A percentile compares a stretch with the other conserved stretches of the same genome.
These are phyloP conservation scores for Cinara cedri DNA, from an alignment of 2,888 invertebrate species.

Conservation along the genomic window DNA sequence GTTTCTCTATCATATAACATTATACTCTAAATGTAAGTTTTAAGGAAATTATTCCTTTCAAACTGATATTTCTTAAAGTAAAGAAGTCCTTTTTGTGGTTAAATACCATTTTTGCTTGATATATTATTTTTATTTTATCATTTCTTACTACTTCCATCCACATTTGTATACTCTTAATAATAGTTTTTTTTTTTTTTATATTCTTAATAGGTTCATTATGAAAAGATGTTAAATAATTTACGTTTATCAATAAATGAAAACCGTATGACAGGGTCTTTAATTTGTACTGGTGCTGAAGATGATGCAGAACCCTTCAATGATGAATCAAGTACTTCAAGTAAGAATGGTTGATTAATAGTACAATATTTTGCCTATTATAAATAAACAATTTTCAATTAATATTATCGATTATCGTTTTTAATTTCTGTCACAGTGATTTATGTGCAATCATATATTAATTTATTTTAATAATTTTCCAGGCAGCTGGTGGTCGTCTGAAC, in stretches of 20 bases:
- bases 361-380: neutral
- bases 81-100: too few relatives aligned
- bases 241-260: constrained; percentile 15
- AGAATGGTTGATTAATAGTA: neutral
- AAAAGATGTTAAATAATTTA: constrained; percentile 17
- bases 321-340: neutral
- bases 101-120: too few relatives aligned
- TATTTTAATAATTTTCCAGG: constrained; percentile 16
- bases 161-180: too few relatives aligned
- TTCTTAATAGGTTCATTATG: constrained; percentile 28
- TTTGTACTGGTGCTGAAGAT: neutral
- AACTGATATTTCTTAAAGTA: too few relatives aligned
- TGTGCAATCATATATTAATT: neutral
- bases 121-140: too few relatives aligned
- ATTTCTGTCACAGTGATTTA: neutral
- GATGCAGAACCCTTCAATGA: neutral
- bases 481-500: constrained; percentile 21
- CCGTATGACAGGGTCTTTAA: neutral
- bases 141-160: too few relatives aligned
- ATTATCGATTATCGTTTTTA: too few relatives aligned
- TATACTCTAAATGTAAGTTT: too few relatives aligned
- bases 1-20: too few relatives aligned
- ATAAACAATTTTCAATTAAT: neutral
- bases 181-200: too few relatives aligned
- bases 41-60: too few relatives aligned